Evolutionary conservation across 2,113 vertebrate genomes (phyloP).

Genomic region (Nettapus auritus): DNA sequence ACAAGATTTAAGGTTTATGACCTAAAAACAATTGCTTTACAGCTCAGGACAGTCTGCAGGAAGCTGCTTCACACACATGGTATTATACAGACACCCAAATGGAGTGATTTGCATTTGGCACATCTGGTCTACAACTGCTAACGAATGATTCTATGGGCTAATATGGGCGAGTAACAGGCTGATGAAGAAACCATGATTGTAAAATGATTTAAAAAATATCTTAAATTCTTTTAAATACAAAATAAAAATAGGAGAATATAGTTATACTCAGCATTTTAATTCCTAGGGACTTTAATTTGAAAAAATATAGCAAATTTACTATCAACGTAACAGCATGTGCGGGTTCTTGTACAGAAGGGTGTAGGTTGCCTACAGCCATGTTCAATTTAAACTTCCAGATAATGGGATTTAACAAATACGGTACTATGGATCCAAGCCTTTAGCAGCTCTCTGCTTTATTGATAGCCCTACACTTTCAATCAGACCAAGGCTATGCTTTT

Average conservation of each 20-base stretch:
- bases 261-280: background rate
- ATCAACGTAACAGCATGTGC: background rate
- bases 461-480: slow-evolving; percentile 66
- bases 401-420: slow-evolving; percentile 24
- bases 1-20: slow-evolving; percentile 41
- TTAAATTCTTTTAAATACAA: slow-evolving; percentile 5
- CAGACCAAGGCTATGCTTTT: slow-evolving; percentile 64
- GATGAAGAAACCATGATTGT: slow-evolving; percentile 64
- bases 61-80: background rate
- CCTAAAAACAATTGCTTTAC: background rate
- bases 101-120: slow-evolving; percentile 39
- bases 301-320: background rate
- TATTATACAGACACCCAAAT: background rate
- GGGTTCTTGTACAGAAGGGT: slow-evolving; percentile 20
- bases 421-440: slow-evolving; percentile 78
- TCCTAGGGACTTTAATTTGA: slow-evolving; percentile 15
- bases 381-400: slow-evolving; percentile 59
- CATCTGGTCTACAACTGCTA: slow-evolving; percentile 4
- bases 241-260: slow-evolving; percentile 33
- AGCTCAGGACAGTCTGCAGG: slow-evolving; percentile 7
- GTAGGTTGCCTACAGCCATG: slow-evolving; percentile 18
- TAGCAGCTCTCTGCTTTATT: slow-evolving; percentile 58
- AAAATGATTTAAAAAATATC: slow-evolving; percentile 60
- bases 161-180: slow-evolving; percentile 61
- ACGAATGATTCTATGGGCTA: slow-evolving; percentile 63